phyloP scores from a whole-genome alignment of 2,113 vertebrate species.

The Thinocorus orbignyianus region DNA sequence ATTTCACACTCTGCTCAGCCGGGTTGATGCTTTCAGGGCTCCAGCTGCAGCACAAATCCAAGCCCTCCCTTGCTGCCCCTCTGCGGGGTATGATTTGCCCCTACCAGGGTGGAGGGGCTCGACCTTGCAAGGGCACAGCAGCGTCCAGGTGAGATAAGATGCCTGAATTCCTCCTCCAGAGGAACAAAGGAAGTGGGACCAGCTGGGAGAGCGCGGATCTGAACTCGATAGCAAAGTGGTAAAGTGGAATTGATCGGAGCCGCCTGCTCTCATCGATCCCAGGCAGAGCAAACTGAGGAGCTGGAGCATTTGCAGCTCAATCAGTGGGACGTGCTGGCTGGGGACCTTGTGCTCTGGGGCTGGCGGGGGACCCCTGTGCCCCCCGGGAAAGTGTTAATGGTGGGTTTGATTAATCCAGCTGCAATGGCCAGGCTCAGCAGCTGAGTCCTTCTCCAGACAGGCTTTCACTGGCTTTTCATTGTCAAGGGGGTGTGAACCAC shows the following conservation, averaged over 20 bases:
- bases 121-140: not conserved
- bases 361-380: not conserved
- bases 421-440: not conserved
- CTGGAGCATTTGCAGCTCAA: conserved; percentile 48
- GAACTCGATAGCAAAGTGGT: not conserved
- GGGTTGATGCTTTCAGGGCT: not conserved
- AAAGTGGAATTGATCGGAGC: conserved; percentile 55
- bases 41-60: not conserved
- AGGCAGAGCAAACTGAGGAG: conserved; percentile 2
- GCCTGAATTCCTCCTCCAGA: not conserved
- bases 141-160: not conserved
- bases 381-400: not conserved
- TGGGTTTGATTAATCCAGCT: conserved; percentile 21
- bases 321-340: not conserved
- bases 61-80: not conserved
- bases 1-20: not conserved
- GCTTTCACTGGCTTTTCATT: not conserved
- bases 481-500: not conserved
- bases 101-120: not conserved
- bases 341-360: not conserved
- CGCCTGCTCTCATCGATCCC: not conserved
- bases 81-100: not conserved
- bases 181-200: not conserved
- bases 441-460: not conserved
- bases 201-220: not conserved